phyloP scores from a whole-genome alignment of 2,113 vertebrate species.

The Aphyosemion australe region DNA sequence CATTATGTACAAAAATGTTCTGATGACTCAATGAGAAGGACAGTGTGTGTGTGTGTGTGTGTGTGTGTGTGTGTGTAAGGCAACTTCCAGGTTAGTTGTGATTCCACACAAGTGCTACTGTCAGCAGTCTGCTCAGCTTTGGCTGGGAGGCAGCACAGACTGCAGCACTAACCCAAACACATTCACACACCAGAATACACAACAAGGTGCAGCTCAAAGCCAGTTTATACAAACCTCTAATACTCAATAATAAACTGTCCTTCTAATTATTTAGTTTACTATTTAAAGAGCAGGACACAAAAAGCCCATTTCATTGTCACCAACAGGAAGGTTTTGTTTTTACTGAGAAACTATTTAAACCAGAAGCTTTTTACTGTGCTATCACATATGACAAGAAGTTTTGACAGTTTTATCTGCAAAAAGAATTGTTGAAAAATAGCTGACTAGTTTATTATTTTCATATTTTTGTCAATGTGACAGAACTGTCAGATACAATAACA shows the following conservation, averaged over 20 bases:
- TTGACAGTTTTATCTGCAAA: background rate
- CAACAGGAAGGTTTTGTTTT: background rate
- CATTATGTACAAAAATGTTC: background rate
- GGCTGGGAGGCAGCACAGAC: constrained; percentile 25
- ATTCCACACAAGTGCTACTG: constrained; percentile 43
- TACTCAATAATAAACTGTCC: too few species aligned
- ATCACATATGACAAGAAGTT: too few species aligned
- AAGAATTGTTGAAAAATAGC: too few species aligned
- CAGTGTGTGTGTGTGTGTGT: background rate
- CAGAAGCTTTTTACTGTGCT: background rate
- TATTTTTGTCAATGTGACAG: background rate
- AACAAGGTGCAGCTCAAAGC: constrained; percentile 3
- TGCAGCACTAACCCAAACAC: constrained; percentile 21
- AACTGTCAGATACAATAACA: background rate
- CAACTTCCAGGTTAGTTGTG: constrained; percentile 39
- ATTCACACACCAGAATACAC: background rate
- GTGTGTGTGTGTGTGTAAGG: constrained; percentile 1
- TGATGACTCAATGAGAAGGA: background rate
- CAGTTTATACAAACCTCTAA: background rate
- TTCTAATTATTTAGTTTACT: too few species aligned
- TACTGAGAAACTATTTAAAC: background rate
- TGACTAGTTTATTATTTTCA: background rate
- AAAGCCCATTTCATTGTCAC: too few species aligned
- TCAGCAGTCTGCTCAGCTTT: constrained; percentile 43
- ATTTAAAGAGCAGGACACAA: too few species aligned